phyloP scores from a whole-genome alignment of 2,797 vertebrate species.

The Natrix natrix region DNA sequence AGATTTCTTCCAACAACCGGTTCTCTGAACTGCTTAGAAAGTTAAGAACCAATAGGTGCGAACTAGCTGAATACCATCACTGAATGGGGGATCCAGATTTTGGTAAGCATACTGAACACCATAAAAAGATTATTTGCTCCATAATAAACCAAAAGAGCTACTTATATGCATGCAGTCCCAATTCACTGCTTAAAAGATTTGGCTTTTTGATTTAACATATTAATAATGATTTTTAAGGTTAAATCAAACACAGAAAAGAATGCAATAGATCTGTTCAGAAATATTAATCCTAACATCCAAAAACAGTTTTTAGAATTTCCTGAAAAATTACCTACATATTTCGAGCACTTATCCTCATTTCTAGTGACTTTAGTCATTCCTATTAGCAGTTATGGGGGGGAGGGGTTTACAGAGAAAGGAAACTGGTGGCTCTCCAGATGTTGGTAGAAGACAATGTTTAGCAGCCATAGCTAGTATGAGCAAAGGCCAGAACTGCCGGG shows the following conservation, averaged over 20 bases:
- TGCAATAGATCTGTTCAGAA: background rate
- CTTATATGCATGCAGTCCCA: background rate
- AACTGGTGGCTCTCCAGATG: background rate
- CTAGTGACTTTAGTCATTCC: background rate
- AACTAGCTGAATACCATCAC: too few species aligned
- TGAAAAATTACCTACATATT: background rate
- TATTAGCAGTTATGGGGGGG: background rate
- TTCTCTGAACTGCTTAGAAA: too few species aligned
- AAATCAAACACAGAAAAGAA: background rate
- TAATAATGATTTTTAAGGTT: background rate
- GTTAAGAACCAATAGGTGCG: too few species aligned
- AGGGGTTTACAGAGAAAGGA: background rate
- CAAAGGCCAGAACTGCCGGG: background rate
- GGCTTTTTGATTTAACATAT: background rate
- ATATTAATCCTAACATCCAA: background rate
- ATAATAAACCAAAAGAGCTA: background rate
- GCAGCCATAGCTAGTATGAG: background rate
- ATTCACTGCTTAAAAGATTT: background rate
- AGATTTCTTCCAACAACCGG: too few species aligned
- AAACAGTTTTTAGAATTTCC: background rate
- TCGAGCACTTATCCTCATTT: background rate
- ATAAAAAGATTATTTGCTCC: background rate
- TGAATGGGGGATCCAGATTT: background rate
- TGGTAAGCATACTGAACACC: background rate
- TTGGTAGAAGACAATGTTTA: background rate